Percentiles rank a stretch among this genome's conserved stretches.
phyloP scores from a whole-genome alignment of 2,113 vertebrate genomes.

The Baryphthengus martii region DNA sequence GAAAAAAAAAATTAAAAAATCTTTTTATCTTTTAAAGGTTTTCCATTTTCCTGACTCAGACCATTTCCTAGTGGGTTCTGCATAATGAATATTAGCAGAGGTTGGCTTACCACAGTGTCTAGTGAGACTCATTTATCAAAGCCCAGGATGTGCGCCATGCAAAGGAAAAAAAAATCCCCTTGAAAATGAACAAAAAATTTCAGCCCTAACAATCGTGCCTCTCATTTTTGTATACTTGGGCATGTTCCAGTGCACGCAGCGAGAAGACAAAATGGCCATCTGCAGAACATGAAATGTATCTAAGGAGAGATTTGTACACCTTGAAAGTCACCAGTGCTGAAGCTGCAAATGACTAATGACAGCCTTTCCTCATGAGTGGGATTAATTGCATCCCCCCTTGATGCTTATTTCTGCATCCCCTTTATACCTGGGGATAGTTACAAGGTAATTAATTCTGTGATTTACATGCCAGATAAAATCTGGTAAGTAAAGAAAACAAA shows the following conservation, averaged over 20 bases:
- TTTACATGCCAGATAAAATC: not conserved
- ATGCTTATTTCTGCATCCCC: not conserved
- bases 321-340: slow-evolving; percentile 17
- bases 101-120: slow-evolving; percentile 61
- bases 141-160: slow-evolving; percentile 23
- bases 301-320: slow-evolving; percentile 19
- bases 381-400: slow-evolving; percentile 19
- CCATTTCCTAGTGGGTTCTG: slow-evolving; percentile 60
- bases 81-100: slow-evolving; percentile 65
- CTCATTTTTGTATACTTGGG: slow-evolving; percentile 50
- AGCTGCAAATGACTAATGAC: slow-evolving; percentile 6
- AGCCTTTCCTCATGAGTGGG: not conserved
- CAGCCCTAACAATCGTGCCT: slow-evolving; percentile 43
- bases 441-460: not conserved
- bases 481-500: not conserved
- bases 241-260: slow-evolving; percentile 39
- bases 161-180: slow-evolving; percentile 8
- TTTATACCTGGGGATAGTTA: not conserved
- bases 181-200: slow-evolving; percentile 47
- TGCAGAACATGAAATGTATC: slow-evolving; percentile 32
- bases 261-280: slow-evolving; percentile 27
- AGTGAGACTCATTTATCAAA: slow-evolving; percentile 62
- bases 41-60: slow-evolving; percentile 43
- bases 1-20: not conserved
- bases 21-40: slow-evolving; percentile 45